phyloP scores from a whole-genome alignment of 2,797 vertebrate species.

The Nasua narica region DNA sequence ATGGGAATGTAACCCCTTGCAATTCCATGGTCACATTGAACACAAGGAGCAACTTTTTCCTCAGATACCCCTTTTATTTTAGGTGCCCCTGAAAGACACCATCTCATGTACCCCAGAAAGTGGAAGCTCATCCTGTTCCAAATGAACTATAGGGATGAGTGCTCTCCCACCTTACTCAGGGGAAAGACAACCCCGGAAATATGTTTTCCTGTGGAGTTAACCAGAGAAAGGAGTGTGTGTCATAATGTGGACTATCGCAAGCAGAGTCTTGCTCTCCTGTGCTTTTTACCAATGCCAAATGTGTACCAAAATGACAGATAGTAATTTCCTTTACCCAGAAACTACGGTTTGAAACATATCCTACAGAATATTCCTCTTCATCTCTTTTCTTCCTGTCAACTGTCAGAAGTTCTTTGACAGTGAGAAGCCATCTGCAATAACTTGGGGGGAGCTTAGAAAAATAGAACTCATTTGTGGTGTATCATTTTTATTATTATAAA shows the following conservation, averaged over 20 bases:
- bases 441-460: background rate
- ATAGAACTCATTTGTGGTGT: background rate
- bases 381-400: background rate
- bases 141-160: background rate
- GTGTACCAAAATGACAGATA: background rate
- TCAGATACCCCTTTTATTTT: background rate
- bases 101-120: background rate
- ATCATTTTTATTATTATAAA: background rate
- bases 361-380: background rate
- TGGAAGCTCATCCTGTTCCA: background rate
- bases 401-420: background rate
- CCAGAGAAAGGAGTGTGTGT: background rate
- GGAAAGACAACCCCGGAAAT: background rate
- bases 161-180: background rate
- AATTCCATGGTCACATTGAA: background rate
- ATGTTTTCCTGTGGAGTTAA: background rate
- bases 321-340: slow-evolving; percentile 21
- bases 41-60: background rate
- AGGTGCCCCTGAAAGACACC: background rate
- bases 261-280: background rate
- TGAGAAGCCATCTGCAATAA: background rate
- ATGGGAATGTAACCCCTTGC: background rate
- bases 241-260: background rate
- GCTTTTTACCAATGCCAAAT: background rate
- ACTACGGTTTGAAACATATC: background rate